A percentile compares a stretch with the other conserved stretches of the same genome.
Conservation (phyloP, 2,797 vertebrate genomes). For the Odontamblyopus lacepedii region DNA sequence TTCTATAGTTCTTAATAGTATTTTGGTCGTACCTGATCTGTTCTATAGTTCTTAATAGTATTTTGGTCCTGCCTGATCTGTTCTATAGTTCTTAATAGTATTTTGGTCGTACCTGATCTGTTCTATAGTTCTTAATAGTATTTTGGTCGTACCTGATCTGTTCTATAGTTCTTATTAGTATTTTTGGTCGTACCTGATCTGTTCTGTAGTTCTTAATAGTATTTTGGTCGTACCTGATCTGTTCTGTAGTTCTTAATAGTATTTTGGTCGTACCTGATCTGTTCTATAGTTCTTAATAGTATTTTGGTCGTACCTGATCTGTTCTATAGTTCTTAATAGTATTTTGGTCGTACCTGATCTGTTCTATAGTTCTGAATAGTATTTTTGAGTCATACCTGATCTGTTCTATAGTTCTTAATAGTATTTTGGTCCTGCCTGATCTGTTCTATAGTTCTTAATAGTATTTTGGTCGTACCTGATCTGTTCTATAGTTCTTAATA, state of each 20-base stretch:
- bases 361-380: background rate
- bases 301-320: slow-evolving; percentile 69
- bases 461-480: slow-evolving; percentile 68
- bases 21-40: slow-evolving; percentile 67
- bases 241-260: background rate
- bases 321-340: background rate
- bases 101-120: slow-evolving; percentile 68
- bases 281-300: background rate
- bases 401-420: background rate
- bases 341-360: slow-evolving; percentile 68
- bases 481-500: background rate
- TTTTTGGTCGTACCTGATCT: slow-evolving; percentile 69
- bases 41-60: background rate
- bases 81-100: background rate
- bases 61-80: slow-evolving; percentile 67
- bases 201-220: background rate
- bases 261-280: slow-evolving; percentile 68
- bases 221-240: slow-evolving; percentile 68
- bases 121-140: background rate
- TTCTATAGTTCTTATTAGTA: background rate
- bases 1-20: background rate
- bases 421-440: slow-evolving; percentile 67
- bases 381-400: slow-evolving; percentile 70
- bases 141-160: slow-evolving; percentile 68
- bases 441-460: background rate